Conservation (phyloP, 1,140 invertebrate species). For the Brachionus sp. region DNA sequence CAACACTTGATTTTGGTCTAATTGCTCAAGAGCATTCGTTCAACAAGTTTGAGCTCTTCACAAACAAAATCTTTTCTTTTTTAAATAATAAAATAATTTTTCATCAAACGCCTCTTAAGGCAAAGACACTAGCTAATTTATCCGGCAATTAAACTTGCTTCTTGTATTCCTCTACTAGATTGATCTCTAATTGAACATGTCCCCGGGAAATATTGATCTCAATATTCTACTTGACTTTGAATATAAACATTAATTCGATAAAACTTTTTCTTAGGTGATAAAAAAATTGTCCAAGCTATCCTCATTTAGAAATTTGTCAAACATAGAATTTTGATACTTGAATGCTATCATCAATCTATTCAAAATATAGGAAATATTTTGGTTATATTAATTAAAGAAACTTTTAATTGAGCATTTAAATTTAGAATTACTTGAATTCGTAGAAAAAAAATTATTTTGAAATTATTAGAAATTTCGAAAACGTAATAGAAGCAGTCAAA, state of each 20-base stretch:
- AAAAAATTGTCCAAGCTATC: too few relatives aligned
- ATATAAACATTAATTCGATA: not conserved
- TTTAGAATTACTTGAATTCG: too few relatives aligned
- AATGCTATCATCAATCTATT: too few relatives aligned
- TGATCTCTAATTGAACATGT: slow-evolving; percentile 1
- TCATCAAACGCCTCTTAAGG: not conserved
- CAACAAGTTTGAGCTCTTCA: not conserved
- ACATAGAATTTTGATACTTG: too few relatives aligned
- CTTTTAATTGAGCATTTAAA: not conserved
- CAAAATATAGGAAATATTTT: too few relatives aligned
- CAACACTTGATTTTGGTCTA: slow-evolving; percentile 17
- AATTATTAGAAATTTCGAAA: too few relatives aligned
- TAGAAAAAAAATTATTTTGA: too few relatives aligned
- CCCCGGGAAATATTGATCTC: not conserved
- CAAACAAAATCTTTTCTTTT: slow-evolving; percentile 6
- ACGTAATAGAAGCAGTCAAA: too few relatives aligned
- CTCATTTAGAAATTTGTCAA: too few relatives aligned
- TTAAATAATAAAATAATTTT: slow-evolving; percentile 14
- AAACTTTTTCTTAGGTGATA: not conserved
- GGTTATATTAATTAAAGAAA: not conserved
- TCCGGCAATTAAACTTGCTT: not conserved
- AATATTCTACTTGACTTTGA: not conserved
- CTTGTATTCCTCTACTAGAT: not conserved
- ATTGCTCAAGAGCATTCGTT: slow-evolving; percentile 4
- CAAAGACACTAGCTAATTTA: slow-evolving; percentile 27